Percentiles rank a stretch among this genome's conserved stretches.
Conservation (phyloP, 2,797 vertebrate genomes). For the Hydrolagus colliei region DNA sequence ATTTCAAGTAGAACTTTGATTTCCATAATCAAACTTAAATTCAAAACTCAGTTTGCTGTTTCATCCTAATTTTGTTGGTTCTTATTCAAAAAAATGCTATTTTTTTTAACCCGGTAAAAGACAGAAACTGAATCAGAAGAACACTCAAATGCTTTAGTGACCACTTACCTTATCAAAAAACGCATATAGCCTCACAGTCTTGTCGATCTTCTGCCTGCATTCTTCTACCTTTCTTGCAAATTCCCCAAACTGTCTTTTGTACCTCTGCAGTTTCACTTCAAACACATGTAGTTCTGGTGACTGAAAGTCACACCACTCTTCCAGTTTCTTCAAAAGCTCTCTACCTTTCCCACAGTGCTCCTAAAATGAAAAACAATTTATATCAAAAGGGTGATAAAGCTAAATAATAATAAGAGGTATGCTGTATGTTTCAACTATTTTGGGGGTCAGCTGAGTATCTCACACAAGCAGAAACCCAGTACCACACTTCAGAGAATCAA, state of each 20-base stretch:
- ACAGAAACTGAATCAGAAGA: neutral
- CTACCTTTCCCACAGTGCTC: conserved; percentile 65
- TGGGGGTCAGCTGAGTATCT: too few relatives aligned
- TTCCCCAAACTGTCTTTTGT: conserved; percentile 61
- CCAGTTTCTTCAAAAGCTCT: conserved; percentile 61
- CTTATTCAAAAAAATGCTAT: too few relatives aligned
- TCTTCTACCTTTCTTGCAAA: conserved; percentile 71
- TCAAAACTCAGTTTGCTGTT: neutral
- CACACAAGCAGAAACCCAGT: too few relatives aligned
- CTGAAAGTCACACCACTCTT: conserved; percentile 60
- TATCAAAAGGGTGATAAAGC: conserved; percentile 9
- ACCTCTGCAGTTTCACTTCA: conserved; percentile 59
- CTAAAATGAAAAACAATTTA: conserved; percentile 45
- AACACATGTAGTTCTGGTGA: conserved; percentile 56
- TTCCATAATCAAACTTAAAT: neutral
- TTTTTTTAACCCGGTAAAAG: too few relatives aligned
- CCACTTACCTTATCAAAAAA: conserved; percentile 77
- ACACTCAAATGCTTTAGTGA: neutral
- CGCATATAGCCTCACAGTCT: conserved; percentile 63
- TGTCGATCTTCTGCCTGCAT: conserved; percentile 57
- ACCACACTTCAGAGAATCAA: too few relatives aligned
- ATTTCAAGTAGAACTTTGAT: neutral
- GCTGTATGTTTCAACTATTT: too few relatives aligned
- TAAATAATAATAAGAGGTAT: neutral
- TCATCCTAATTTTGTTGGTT: too few relatives aligned